Base-by-base conservation (phyloP, 2,888 invertebrate species). In the Pedicia rivosa region DNA sequence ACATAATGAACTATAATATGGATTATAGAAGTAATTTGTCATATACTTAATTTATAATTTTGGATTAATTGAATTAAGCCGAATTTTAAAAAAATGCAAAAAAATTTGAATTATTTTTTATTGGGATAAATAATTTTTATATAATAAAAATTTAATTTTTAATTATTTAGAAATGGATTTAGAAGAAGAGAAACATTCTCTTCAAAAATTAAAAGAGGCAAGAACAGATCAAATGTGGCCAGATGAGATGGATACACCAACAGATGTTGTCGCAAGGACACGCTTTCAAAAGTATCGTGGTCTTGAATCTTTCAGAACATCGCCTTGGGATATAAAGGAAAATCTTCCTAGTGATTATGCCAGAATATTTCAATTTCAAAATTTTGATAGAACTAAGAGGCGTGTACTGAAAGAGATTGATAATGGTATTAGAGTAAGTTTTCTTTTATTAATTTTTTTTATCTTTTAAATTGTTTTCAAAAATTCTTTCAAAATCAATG, bases 181-280 rank as follows among this genome's bases (percentile, higher is more conserved):
- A 38, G 65, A 71, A 24, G 86, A 83, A 51, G 94, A 95, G 58
- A 71, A 74, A 46, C 72, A 77, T 47, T 75, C 80, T 47, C 64
- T 82, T 41, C 64, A 74, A 45, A 80, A 79, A 52, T 54, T 87
- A 2, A 78, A 78, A 53, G 74, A 67, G 20, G 77, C 78, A 1
- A 70, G 69, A 39, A 62, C 65, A 42, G 87, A 98, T 61, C 72
- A 74, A 39, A 71, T 82, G 65, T 98, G 92, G 64, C 98, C 98
- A 0, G 98, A 98, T 65, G 97, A 98, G 66, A 71, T 95, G 3
- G 97, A 98, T 54, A 97, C 95, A 1, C 97, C 97, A 0, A 64
- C 74, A 41, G 83, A 94, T 59, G 59, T 72, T 0, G 67, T 79
- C 2, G 95, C 95, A 0, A 72, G 78, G 48, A 71, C 74, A 34